These are phyloP conservation scores for Scrobipalpa costella DNA, from an alignment of 2,888 invertebrate genomes.

Conservation along the genomic window DNA sequence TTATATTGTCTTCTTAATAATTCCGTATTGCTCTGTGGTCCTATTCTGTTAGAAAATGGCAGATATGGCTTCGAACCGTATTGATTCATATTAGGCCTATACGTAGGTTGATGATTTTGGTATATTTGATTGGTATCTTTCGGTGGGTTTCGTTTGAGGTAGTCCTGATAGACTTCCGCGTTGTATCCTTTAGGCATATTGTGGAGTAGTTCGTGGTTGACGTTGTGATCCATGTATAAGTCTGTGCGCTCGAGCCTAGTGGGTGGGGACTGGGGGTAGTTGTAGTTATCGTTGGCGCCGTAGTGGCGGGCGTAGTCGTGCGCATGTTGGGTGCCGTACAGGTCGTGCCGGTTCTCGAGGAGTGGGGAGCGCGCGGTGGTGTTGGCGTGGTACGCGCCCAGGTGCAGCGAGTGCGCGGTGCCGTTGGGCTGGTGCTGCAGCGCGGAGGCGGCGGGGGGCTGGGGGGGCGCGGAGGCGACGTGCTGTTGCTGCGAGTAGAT, in stretches of 20 bases:
- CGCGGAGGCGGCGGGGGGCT: background rate
- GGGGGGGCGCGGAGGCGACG: conserved; percentile 36
- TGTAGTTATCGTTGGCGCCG: conserved; percentile 69
- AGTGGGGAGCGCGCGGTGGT: conserved; percentile 76
- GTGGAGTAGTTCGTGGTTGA: conserved; percentile 70
- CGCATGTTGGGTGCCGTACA: conserved; percentile 79
- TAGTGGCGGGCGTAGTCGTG: conserved; percentile 79
- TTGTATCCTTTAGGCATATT: conserved; percentile 79
- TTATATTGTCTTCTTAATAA: conserved; percentile 82
- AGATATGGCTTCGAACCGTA: conserved; percentile 76
- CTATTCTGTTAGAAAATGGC: conserved; percentile 76
- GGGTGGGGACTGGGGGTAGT: conserved; percentile 76
- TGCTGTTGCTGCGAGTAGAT: conserved; percentile 72
- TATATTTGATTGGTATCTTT: conserved; percentile 80
- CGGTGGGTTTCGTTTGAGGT: conserved; percentile 80
- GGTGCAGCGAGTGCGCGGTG: conserved; percentile 78
- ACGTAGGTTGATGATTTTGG: conserved; percentile 78
- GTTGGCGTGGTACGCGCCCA: conserved; percentile 73
- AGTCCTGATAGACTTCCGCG: conserved; percentile 80
- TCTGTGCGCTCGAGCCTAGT: conserved; percentile 70
- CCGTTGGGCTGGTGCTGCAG: conserved; percentile 75
- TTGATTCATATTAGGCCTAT: conserved; percentile 73
- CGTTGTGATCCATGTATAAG: conserved; percentile 69
- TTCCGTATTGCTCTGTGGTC: conserved; percentile 82
- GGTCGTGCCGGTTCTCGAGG: conserved; percentile 80